phyloP scores from a whole-genome alignment of 2,797 vertebrate species.

The Loris lydekkerianus region DNA sequence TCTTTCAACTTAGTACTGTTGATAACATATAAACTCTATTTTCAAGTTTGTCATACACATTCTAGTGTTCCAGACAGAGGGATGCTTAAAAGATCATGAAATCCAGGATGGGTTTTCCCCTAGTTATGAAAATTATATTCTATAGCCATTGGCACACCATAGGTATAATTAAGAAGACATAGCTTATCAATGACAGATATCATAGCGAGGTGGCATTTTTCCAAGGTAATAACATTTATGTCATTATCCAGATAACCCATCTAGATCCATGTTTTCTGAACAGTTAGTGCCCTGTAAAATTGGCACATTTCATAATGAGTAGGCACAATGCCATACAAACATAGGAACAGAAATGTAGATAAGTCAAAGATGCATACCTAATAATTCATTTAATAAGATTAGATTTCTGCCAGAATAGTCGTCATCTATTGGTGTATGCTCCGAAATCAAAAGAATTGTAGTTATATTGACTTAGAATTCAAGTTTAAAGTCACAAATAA shows the following conservation, averaged over 20 bases:
- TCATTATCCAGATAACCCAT: not conserved
- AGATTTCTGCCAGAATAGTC: conserved; percentile 19
- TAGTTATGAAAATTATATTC: conserved; percentile 5
- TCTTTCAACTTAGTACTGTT: not conserved
- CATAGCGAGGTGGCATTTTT: conserved; percentile 65
- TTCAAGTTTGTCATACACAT: not conserved
- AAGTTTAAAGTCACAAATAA: conserved; percentile 34
- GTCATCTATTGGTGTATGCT: not conserved
- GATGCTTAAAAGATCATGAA: not conserved
- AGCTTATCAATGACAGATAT: conserved; percentile 53
- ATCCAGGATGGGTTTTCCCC: not conserved
- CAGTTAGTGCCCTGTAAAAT: conserved; percentile 68
- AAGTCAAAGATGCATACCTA: conserved; percentile 40
- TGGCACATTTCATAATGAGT: conserved; percentile 61
- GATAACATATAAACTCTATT: not conserved
- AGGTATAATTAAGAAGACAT: conserved; percentile 71
- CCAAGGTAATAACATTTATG: conserved; percentile 61
- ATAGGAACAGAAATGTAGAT: conserved; percentile 66
- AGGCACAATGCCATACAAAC: conserved; percentile 68
- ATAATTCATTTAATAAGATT: conserved; percentile 58
- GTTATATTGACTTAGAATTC: conserved; percentile 6
- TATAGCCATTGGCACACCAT: not conserved
- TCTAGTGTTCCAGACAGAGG: not conserved
- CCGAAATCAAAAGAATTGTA: not conserved
- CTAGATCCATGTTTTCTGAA: conserved; percentile 69